phyloP scores from a whole-genome alignment of 2,113 vertebrate species.

The Rhinoptilus africanus region DNA sequence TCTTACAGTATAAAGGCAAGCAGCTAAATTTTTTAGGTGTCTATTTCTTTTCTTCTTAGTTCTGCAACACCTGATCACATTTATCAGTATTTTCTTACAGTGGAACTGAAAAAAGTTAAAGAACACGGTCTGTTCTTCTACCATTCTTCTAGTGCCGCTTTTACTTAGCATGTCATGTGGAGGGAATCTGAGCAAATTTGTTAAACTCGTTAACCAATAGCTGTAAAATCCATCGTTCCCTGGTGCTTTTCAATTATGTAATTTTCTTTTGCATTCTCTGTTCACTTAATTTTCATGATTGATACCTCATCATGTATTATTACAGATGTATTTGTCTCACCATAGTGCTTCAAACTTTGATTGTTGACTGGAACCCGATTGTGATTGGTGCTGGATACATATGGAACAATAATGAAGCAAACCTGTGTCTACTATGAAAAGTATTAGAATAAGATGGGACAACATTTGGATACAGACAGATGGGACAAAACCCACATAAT shows the following conservation, averaged over 20 bases:
- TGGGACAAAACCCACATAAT: background rate
- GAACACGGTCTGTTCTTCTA: background rate
- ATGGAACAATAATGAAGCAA: background rate
- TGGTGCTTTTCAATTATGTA: background rate
- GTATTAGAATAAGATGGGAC: background rate
- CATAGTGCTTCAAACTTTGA: background rate
- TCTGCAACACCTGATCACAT: background rate
- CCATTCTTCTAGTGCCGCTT: background rate
- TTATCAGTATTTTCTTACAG: background rate
- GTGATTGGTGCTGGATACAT: background rate
- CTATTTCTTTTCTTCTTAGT: background rate
- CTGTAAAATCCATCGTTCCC: background rate
- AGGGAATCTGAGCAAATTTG: background rate
- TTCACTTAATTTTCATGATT: background rate
- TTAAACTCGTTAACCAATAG: background rate
- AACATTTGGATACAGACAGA: background rate
- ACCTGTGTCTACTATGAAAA: background rate
- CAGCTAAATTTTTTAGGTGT: background rate
- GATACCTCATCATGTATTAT: background rate
- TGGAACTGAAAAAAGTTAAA: background rate
- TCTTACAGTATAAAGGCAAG: background rate
- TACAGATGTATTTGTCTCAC: background rate
- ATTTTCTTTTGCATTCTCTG: background rate
- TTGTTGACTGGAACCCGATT: background rate
- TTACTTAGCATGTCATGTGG: background rate